A percentile compares a stretch with the other conserved stretches of the same genome.
phyloP scores from a whole-genome alignment of 2,113 vertebrate genomes.

The Xerus inauris region DNA sequence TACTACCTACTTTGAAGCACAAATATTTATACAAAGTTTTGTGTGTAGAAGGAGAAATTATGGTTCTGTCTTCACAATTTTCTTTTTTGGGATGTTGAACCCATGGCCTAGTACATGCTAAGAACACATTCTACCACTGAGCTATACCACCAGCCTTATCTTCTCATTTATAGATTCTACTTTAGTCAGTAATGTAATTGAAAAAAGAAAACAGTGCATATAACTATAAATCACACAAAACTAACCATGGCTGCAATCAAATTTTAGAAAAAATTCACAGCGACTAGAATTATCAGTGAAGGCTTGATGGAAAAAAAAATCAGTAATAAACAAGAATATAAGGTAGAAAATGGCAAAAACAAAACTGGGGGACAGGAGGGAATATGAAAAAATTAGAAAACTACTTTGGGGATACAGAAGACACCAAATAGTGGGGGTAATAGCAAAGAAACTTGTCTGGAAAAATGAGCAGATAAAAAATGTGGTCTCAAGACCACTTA shows the following conservation, averaged over 20 bases:
- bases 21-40: not conserved
- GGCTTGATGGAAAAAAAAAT: not conserved
- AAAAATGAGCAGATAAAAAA: not conserved
- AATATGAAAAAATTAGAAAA: not conserved
- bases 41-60: not conserved
- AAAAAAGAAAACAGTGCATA: not conserved
- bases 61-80: not conserved
- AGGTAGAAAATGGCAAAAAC: not conserved
- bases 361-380: not conserved
- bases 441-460: not conserved
- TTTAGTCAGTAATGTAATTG: not conserved
- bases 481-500: not conserved
- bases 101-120: not conserved
- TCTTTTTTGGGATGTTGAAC: not conserved
- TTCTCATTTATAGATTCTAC: not conserved
- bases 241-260: not conserved
- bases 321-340: not conserved
- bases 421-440: not conserved
- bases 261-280: slow-evolving; percentile 22
- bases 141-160: not conserved
- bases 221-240: not conserved
- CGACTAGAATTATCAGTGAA: not conserved
- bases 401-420: not conserved
- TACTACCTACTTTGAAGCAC: not conserved
- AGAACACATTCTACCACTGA: not conserved